These are phyloP conservation scores for Andrena trimmerana DNA, from an alignment of 2,888 invertebrate genomes.

Conservation along the genomic window DNA sequence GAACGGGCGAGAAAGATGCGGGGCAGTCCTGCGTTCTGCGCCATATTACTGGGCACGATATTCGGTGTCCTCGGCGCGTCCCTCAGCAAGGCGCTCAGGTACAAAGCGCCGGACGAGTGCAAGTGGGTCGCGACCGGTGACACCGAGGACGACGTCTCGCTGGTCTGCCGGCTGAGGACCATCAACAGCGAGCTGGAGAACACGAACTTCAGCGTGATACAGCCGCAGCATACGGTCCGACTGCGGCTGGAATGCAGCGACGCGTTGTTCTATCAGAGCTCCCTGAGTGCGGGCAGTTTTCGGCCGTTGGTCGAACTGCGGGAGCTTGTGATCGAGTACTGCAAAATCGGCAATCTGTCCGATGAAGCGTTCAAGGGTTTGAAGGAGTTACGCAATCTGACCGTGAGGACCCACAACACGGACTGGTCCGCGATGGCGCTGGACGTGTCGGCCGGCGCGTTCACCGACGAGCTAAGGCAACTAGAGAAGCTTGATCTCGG, in stretches of 20 bases:
- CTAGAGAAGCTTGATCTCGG: constrained; percentile 91
- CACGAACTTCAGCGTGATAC: constrained; percentile 93
- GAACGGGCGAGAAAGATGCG: constrained; percentile 79
- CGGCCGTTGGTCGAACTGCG: constrained; percentile 91
- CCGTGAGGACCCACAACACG: constrained; percentile 93
- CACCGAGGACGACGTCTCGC: constrained; percentile 89
- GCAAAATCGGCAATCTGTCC: constrained; percentile 93
- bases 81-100: constrained; percentile 88
- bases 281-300: constrained; percentile 91
- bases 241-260: constrained; percentile 93
- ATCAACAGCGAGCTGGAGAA: constrained; percentile 93
- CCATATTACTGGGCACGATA: constrained; percentile 87
- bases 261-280: constrained; percentile 92
- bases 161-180: constrained; percentile 91
- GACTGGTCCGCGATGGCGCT: constrained; percentile 94
- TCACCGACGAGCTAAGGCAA: constrained; percentile 90
- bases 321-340: constrained; percentile 92
- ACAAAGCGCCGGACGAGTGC: constrained; percentile 93
- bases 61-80: constrained; percentile 88
- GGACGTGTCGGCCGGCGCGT: constrained; percentile 91
- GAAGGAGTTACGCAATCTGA: constrained; percentile 91
- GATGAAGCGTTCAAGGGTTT: constrained; percentile 94
- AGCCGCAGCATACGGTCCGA: constrained; percentile 92
- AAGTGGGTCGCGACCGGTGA: constrained; percentile 91
- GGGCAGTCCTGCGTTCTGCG: constrained; percentile 87